Conservation (phyloP, 2,797 vertebrate species). For the Paedocypris micromegethes region DNA sequence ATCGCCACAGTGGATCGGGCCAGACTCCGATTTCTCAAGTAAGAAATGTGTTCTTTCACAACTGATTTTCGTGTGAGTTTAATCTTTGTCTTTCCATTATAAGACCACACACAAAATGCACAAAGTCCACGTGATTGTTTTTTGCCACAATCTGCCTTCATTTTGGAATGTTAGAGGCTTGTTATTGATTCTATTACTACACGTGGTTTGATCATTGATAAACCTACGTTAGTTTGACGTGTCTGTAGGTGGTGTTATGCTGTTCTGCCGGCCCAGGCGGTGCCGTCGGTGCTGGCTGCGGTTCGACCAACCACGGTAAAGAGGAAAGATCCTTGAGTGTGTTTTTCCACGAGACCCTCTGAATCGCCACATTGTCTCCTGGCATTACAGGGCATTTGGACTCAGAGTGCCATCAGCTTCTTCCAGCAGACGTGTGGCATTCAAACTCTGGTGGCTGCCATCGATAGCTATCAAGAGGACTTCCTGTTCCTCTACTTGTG, state of each 20-base stretch:
- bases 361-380: not conserved
- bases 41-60: conserved; percentile 44
- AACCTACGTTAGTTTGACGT: not conserved
- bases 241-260: conserved; percentile 75
- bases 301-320: conserved; percentile 72
- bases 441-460: conserved; percentile 75
- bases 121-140: too few relatives aligned
- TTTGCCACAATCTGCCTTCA: too few relatives aligned
- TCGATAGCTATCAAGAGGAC: conserved; percentile 76
- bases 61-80: not conserved
- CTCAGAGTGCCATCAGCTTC: conserved; percentile 62
- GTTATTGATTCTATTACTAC: too few relatives aligned
- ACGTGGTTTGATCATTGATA: too few relatives aligned
- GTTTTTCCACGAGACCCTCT: too few relatives aligned
- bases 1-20: conserved; percentile 65
- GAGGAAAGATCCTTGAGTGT: not conserved
- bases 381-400: conserved; percentile 72
- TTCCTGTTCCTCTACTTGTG: conserved; percentile 84
- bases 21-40: conserved; percentile 89
- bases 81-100: not conserved
- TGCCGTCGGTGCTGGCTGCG: conserved; percentile 79
- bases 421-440: conserved; percentile 78
- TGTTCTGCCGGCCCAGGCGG: conserved; percentile 85
- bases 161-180: too few relatives aligned
- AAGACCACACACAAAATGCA: too few relatives aligned